Evolutionary conservation across 2,113 vertebrate genomes (phyloP), one percentile per base, ranked within the genome.

Genomic region (Malurus alboscapulatus): DNA sequence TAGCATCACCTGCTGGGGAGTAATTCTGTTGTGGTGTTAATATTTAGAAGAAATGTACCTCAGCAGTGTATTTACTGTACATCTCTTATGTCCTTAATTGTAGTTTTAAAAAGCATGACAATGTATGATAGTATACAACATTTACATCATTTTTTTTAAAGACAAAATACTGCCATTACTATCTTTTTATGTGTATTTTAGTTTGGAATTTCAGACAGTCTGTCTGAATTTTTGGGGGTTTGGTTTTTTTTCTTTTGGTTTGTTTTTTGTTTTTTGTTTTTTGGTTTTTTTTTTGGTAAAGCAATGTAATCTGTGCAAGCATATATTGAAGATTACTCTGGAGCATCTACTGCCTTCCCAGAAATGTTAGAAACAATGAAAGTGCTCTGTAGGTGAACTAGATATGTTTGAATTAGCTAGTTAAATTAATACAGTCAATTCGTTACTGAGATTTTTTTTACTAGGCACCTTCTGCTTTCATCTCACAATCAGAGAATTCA

Each of bases 51-150:
- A 97, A 96, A 96, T 97, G 96, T 97, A 98, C 97, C 97, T 98
- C 97, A 97, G 97, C 97, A 96, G 97, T 97, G 96, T 98, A 97
- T 97, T 97, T 97, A 97, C 97, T 98, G 97, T 98, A 97, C 97
- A 97, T 98, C 96, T 98, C 97, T 97, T 96, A 94, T 30, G 11
- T 97, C 97, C 90, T 97, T 97, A 98, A 96, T 90, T 96, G 97
- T 98, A 97, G 97, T 97, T 98, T 97, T 97, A 96, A 97, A 97
- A 97, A 97, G 98, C 98, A 98, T 98, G 98, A 97, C 89, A 89
- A 96, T 98, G 97, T 98, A 98, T 98, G 97, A 96, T 97, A 97
- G 96, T 98, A 97, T 97, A 97, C 96, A 97, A 97, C 97, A 98
- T 97, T 97, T 97, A 97, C 97, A 97, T 97, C 94, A 83, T 94